Conservation (phyloP, 2,888 invertebrate species). For the Lasioglossum vierecki region DNA sequence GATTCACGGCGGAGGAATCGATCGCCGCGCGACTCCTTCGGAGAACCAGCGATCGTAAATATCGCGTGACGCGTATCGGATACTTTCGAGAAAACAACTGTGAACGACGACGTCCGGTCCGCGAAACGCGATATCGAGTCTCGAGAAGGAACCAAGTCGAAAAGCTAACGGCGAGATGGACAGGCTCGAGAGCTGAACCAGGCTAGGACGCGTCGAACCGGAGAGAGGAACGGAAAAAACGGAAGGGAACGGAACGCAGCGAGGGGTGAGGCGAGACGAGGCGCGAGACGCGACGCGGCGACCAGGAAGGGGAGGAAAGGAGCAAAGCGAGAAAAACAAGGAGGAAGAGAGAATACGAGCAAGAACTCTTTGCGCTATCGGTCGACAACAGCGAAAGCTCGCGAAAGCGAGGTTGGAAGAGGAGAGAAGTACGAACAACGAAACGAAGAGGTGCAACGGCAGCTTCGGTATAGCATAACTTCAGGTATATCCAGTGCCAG, state of each 20-base stretch:
- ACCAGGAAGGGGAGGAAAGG: constrained; percentile 29
- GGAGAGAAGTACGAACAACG: constrained; percentile 52
- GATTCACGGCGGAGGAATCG: background rate
- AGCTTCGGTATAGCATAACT: constrained; percentile 81
- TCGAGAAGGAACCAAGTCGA: background rate
- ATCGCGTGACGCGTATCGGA: constrained; percentile 68
- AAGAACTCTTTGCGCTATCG: constrained; percentile 62
- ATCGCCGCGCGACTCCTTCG: background rate
- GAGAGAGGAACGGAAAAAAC: constrained; percentile 22
- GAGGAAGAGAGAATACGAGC: constrained; percentile 28
- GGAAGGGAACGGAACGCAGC: background rate
- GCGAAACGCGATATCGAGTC: background rate
- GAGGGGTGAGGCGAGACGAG: background rate
- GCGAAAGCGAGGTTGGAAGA: constrained; percentile 43
- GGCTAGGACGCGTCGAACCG: constrained; percentile 23
- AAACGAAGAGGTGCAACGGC: constrained; percentile 69
- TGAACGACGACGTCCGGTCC: background rate
- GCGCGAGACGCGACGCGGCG: constrained; percentile 17
- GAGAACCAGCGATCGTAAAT: background rate
- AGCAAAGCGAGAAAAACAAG: constrained; percentile 37
- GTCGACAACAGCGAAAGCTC: constrained; percentile 39
- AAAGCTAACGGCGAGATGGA: constrained; percentile 25
- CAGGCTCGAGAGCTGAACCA: background rate
- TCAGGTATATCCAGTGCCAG: constrained; percentile 84
- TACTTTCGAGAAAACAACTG: constrained; percentile 62